Base-by-base conservation (phyloP, 35 echinoderm and acorn worm species). In the Stichopus chloronotus region DNA sequence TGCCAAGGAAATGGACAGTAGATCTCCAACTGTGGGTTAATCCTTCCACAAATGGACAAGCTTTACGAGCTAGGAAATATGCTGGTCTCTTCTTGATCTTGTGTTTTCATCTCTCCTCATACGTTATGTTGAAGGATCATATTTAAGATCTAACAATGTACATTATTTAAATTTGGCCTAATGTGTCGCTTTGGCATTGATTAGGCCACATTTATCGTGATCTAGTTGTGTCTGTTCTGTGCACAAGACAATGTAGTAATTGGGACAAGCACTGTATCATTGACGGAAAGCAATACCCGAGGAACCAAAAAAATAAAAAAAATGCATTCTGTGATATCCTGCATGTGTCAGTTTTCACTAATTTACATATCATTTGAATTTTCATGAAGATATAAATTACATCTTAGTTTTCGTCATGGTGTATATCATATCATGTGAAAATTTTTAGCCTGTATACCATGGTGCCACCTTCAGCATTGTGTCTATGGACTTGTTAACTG, bases 351-450 rank as follows among this genome's bases (percentile, higher is more conserved):
- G 24, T 85, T 85, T 25, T 58, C 58, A 16, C n/a, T 85, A 85
- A 85, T 85, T 58, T 85, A 57, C 82, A 85, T 85, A 6, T 85
- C 82, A 85, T 85, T 74, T 85, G 82, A 85, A 85, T 85, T 85
- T 85, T 58, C 55, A 85, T 57, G 82, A 85, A 85, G 57, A 85
- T 55, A 58, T 85, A 23, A 85, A 85, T 85, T 74, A 74, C 69
- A 16, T 2, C 17, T 14, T 74, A 14, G 69, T 74, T 74, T 74
- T 20, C 69, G 22, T 74, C 19, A 20, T 20, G 22, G 22, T n/a
- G 69, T 74, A n/a, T n/a, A 74, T n/a, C 69, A n/a, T 74, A 19
- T 74, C 13, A 74, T 19, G 6, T n/a, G 19, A 43, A 43, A 43
- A 43, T 43, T 3, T 43, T 43, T 43, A 43, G 30, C 30, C 30